A percentile compares a stretch with the other conserved stretches of the same genome.
Evolutionary conservation across 2,888 invertebrate species (phyloP).

Genomic region (Drosophila recens): DNA sequence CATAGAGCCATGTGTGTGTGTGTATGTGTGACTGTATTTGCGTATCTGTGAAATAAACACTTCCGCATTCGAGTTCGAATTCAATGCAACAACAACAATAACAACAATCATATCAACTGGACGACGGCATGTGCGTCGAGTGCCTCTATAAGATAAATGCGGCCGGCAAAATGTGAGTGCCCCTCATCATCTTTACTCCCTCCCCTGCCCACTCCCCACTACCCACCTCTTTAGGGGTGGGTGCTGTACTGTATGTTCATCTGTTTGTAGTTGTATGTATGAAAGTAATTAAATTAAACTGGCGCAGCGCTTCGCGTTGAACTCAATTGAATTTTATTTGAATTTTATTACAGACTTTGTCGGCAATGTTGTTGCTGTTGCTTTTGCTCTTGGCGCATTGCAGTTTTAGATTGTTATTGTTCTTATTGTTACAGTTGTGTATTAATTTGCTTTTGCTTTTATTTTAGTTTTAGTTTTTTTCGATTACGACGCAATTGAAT

Average conservation of each 20-base stretch:
- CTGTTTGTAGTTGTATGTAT: conserved; percentile 8
- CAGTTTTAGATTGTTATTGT: conserved; percentile 44
- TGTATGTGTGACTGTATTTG: conserved; percentile 50
- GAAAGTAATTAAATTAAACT: conserved; percentile 78
- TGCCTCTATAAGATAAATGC: conserved; percentile 54
- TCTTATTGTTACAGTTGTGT: conserved; percentile 25
- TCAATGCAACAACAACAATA: conserved; percentile 58
- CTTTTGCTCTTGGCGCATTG: conserved; percentile 51
- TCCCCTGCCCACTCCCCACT: no score
- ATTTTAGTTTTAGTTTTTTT: conserved; percentile 42
- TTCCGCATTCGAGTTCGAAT: conserved; percentile 75
- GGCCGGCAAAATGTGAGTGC: conserved; percentile 51
- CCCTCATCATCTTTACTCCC: not conserved
- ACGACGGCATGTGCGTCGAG: conserved; percentile 43
- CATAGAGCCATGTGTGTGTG: conserved; percentile 18
- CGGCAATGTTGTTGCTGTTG: conserved; percentile 16
- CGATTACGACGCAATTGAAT: conserved; percentile 73
- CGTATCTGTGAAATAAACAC: conserved; percentile 71
- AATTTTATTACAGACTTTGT: conserved; percentile 73
- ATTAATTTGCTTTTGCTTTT: conserved; percentile 4
- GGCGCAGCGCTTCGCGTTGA: conserved; percentile 67
- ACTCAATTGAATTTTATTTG: conserved; percentile 80
- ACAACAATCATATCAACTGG: conserved; percentile 35
- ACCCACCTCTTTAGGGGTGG: not conserved
- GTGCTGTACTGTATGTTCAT: not conserved